Base-by-base conservation (phyloP, 2,113 vertebrate species). In the Cynocephalus volans region DNA sequence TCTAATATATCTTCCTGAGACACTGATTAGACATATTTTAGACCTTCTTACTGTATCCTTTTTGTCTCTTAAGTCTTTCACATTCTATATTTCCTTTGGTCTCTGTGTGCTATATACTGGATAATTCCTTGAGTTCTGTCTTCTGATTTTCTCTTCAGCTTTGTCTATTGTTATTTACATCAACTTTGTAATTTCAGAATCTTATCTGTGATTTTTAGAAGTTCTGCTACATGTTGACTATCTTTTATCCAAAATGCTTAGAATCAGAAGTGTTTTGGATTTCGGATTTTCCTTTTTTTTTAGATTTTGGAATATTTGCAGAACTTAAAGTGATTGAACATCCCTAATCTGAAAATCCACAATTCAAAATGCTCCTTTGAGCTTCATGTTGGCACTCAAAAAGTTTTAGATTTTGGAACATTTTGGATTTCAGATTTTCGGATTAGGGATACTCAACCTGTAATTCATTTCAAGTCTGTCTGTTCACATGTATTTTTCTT, bases 171-270 rank as follows among this genome's bases (percentile, higher is more conserved):
- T 45, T 81, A 8, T 77, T 94, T 54, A 48, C 31, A 54, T 94
- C 48, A 88, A 1, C 45, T 89, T 88, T 88, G 14, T 82, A 64
- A 82, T 73, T 73, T 81, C 56, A 65, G 18, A 81, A 82, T 81
- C 33, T 73, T 80, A 72, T 72, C 52, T 81, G 18, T 94, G 62
- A 88, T 82, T 72, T 88, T 88, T 64, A 72, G 56, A 88, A 62
- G 18, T 62, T 45, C 72, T 72, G 41, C 41, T 41, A 41, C 41
- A 41, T 41, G 4, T 41, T 41, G 41, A 41, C 3, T 41, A 41
- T 41, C 41, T 41, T 41, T 41, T 41, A 41, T 41, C 41, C 41
- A 41, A 41, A 41, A 41, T 41, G 41, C 41, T 41, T 41, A 41
- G 41, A 41, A 41, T 41, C 41, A 41, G 41, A 41, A 41, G 41